phyloP scores from a whole-genome alignment of 1,140 invertebrate species.

The Orussus abietinus region DNA sequence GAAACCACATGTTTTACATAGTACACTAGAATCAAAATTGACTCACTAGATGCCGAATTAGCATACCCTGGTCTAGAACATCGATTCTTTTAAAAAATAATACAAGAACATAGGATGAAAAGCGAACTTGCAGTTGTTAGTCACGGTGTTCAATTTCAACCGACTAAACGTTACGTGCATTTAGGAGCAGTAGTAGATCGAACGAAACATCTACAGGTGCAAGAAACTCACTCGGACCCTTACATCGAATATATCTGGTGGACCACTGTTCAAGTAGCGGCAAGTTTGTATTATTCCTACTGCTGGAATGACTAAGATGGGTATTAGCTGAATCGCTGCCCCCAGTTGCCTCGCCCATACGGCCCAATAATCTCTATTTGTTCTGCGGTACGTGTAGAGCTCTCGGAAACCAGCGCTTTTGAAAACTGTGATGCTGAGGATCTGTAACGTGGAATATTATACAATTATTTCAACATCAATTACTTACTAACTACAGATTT shows the following conservation, averaged over 20 bases:
- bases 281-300: constrained; percentile 78
- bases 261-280: constrained; percentile 75
- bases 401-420: constrained; percentile 70
- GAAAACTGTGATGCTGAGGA: constrained; percentile 73
- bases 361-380: constrained; percentile 64
- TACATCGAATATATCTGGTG: constrained; percentile 84
- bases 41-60: too few relatives aligned
- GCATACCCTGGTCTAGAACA: too few relatives aligned
- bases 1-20: too few relatives aligned
- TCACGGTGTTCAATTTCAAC: too few relatives aligned
- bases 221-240: constrained; percentile 42
- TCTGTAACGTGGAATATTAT: constrained; percentile 51
- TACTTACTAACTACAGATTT: constrained; percentile 5
- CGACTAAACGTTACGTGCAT: too few relatives aligned
- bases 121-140: too few relatives aligned
- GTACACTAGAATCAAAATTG: too few relatives aligned
- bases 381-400: constrained; percentile 65
- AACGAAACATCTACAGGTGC: too few relatives aligned
- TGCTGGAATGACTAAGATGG: constrained; percentile 71
- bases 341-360: constrained; percentile 75
- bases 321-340: constrained; percentile 71
- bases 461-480: not conserved
- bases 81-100: too few relatives aligned
- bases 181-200: too few relatives aligned
- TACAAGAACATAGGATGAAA: too few relatives aligned